Conservation (phyloP, 1,140 invertebrate genomes). For the Grapholita molesta region DNA sequence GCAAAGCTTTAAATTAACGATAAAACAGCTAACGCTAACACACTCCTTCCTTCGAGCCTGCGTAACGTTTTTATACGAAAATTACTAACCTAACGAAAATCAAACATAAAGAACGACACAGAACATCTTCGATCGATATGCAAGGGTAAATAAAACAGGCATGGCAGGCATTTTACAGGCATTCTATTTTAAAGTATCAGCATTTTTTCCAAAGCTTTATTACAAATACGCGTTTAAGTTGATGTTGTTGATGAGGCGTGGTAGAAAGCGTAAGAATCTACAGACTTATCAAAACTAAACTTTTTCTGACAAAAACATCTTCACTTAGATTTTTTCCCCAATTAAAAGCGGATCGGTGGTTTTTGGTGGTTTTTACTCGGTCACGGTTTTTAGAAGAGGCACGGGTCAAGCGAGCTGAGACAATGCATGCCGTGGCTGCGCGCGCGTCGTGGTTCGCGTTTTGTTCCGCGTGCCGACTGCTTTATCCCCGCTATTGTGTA, state of each 20-base stretch:
- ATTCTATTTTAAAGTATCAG: no score
- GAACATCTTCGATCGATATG: no score
- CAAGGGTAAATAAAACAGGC: no score
- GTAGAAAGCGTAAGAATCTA: slow-evolving; percentile 13
- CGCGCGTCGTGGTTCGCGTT: slow-evolving; percentile 60
- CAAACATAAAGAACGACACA: no score
- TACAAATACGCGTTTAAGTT: slow-evolving; percentile 9
- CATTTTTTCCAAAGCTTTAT: no score
- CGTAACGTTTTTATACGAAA: no score
- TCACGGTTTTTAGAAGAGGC: slow-evolving; percentile 61
- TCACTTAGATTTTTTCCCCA: slow-evolving; percentile 56
- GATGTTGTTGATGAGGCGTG: slow-evolving; percentile 4
- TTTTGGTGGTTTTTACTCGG: slow-evolving; percentile 53
- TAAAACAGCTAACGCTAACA: no score
- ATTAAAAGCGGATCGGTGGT: slow-evolving; percentile 48
- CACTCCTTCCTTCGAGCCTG: no score
- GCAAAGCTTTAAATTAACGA: no score
- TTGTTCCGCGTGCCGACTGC: slow-evolving; percentile 69
- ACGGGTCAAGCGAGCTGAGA: slow-evolving; percentile 73
- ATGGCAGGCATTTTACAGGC: no score
- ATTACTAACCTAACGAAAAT: no score
- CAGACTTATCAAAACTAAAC: slow-evolving; percentile 30
- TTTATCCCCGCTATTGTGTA: background rate
- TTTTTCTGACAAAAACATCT: slow-evolving; percentile 37
- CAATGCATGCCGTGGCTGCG: slow-evolving; percentile 57